Conservation (phyloP, 2,797 vertebrate genomes). For the Australoheros facetus region DNA sequence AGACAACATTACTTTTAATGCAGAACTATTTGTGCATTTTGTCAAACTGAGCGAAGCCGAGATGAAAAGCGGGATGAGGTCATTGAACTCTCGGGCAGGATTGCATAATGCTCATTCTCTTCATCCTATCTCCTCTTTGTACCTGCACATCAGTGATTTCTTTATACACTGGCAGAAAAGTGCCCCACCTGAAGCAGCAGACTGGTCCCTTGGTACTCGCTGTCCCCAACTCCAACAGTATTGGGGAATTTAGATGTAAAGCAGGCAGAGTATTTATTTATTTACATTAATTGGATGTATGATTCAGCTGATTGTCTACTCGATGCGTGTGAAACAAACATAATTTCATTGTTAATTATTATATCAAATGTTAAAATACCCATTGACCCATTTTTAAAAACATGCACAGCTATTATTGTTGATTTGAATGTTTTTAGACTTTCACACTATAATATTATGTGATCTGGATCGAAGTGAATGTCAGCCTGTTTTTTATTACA, state of each 20-base stretch:
- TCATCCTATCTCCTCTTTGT: conserved; percentile 46
- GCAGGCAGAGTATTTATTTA: conserved; percentile 17
- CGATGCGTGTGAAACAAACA: background rate
- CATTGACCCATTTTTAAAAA: background rate
- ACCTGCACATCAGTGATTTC: conserved; percentile 35
- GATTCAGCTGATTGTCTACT: background rate
- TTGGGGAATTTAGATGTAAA: background rate
- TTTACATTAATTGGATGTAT: background rate
- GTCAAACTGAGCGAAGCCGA: conserved; percentile 39
- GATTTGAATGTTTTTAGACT: background rate
- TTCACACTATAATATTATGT: background rate
- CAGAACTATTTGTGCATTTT: background rate
- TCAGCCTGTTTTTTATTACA: background rate
- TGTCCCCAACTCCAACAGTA: conserved; percentile 1
- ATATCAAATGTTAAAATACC: background rate
- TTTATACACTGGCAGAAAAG: conserved; percentile 24
- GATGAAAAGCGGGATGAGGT: conserved; percentile 57
- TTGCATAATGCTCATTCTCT: conserved; percentile 50
- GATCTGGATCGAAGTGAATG: background rate
- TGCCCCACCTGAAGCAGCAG: conserved; percentile 30
- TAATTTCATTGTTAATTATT: background rate
- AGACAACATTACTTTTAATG: background rate
- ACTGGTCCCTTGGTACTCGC: conserved; percentile 37
- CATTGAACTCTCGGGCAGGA: conserved; percentile 49
- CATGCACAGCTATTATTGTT: background rate